Conservation (phyloP, 2,888 invertebrate species). For the Zootermopsis nevadensis region DNA sequence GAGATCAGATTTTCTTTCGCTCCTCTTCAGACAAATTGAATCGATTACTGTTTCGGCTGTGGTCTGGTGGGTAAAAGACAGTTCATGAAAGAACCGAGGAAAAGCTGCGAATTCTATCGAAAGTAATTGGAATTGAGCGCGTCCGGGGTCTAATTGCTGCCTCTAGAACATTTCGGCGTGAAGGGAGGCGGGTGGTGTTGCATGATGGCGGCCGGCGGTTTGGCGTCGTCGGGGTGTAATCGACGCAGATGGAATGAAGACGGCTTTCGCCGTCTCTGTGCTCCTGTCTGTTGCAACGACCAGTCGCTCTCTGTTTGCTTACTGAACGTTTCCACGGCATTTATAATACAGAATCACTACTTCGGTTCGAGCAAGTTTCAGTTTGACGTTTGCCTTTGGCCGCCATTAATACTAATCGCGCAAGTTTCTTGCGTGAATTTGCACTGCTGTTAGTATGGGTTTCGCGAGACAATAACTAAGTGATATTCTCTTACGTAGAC, state of each 20-base stretch:
- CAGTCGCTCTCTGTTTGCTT: too few species aligned
- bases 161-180: conserved; percentile 23
- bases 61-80: too few species aligned
- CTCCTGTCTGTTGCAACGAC: too few species aligned
- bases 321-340: neutral
- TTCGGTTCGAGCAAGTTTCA: neutral
- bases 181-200: neutral
- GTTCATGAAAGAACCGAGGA: too few species aligned
- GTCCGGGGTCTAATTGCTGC: conserved; percentile 21
- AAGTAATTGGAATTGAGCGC: conserved; percentile 26
- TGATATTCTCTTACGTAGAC: too few species aligned
- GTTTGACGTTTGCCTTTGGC: neutral
- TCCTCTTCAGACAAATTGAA: too few species aligned
- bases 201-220: neutral
- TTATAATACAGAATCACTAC: neutral
- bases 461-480: too few species aligned
- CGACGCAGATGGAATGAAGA: neutral
- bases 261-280: too few species aligned
- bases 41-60: too few species aligned
- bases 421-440: neutral
- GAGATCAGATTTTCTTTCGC: too few species aligned
- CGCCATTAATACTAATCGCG: neutral
- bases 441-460: too few species aligned
- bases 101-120: neutral
- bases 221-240: conserved; percentile 35